phyloP scores from a whole-genome alignment of 2,113 vertebrate species.

The Chunga burmeisteri region DNA sequence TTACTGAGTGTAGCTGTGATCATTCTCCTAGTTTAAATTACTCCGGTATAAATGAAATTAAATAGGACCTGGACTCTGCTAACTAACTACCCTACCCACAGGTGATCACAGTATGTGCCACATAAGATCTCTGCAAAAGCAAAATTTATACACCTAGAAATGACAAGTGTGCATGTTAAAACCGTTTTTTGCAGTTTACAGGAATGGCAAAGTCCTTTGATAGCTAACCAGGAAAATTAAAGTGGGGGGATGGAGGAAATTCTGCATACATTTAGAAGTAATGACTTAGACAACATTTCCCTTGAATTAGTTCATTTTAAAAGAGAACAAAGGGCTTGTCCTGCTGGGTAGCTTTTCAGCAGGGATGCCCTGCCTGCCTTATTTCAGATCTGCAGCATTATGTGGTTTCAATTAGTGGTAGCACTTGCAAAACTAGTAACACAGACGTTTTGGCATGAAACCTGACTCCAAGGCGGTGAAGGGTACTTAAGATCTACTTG shows the following conservation, averaged over 20 bases:
- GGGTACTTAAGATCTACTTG: constrained; percentile 23
- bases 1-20: constrained; percentile 3
- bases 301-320: constrained; percentile 62
- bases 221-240: constrained; percentile 65
- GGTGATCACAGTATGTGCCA: constrained; percentile 64
- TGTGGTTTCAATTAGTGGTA: constrained; percentile 72
- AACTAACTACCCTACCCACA: constrained; percentile 72
- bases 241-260: background rate
- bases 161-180: constrained; percentile 54
- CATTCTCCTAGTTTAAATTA: constrained; percentile 62
- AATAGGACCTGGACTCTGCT: constrained; percentile 55
- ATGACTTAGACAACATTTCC: constrained; percentile 49
- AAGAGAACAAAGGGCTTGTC: constrained; percentile 66
- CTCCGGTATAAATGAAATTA: constrained; percentile 59
- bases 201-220: constrained; percentile 54
- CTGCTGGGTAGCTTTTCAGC: constrained; percentile 68
- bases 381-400: constrained; percentile 59
- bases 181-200: constrained; percentile 60
- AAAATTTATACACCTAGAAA: constrained; percentile 42
- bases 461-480: constrained; percentile 43
- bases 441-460: constrained; percentile 63
- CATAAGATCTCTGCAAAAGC: constrained; percentile 39
- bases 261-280: constrained; percentile 38
- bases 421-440: constrained; percentile 69
- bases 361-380: constrained; percentile 53